These are phyloP conservation scores for Cossypha niveicapilla DNA, from an alignment of 2,797 vertebrate genomes.

Conservation along the genomic window DNA sequence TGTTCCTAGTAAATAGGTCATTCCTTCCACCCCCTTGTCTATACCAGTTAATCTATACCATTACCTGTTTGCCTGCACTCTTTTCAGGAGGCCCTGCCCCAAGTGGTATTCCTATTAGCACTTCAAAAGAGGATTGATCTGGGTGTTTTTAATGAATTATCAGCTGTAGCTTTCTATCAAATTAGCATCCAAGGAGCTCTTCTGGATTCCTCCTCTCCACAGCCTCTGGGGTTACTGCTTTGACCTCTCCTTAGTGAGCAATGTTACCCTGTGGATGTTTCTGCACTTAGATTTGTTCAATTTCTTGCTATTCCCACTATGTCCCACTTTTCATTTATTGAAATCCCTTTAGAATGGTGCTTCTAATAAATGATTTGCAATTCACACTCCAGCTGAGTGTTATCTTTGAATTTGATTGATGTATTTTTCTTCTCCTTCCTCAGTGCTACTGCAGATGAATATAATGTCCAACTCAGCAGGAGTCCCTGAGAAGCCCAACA, in stretches of 20 bases:
- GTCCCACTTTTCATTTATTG: constrained; percentile 16
- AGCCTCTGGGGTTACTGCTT: not conserved
- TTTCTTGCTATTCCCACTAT: constrained; percentile 4
- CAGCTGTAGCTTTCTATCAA: not conserved
- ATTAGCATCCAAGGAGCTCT: not conserved
- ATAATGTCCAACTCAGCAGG: not conserved
- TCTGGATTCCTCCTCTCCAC: not conserved
- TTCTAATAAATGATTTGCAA: constrained; percentile 32
- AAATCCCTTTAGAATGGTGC: constrained; percentile 33
- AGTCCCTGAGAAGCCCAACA: not conserved
- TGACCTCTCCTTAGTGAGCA: not conserved
- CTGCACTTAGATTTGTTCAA: not conserved
- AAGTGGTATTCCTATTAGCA: constrained; percentile 21
- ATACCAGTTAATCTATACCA: constrained; percentile 12
- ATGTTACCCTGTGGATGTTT: not conserved
- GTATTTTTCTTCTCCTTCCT: constrained; percentile 27
- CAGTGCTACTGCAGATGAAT: not conserved
- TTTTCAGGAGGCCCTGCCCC: not conserved
- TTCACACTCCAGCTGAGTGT: constrained; percentile 3
- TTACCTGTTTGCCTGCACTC: not conserved
- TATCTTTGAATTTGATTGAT: constrained; percentile 20
- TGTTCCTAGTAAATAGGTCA: constrained; percentile 35
- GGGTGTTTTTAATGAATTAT: not conserved
- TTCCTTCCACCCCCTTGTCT: constrained; percentile 1
- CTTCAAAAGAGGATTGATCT: constrained; percentile 41